These are phyloP conservation scores for Brevimyrus niger DNA, from an alignment of 2,113 vertebrate species.

Conservation along the genomic window DNA sequence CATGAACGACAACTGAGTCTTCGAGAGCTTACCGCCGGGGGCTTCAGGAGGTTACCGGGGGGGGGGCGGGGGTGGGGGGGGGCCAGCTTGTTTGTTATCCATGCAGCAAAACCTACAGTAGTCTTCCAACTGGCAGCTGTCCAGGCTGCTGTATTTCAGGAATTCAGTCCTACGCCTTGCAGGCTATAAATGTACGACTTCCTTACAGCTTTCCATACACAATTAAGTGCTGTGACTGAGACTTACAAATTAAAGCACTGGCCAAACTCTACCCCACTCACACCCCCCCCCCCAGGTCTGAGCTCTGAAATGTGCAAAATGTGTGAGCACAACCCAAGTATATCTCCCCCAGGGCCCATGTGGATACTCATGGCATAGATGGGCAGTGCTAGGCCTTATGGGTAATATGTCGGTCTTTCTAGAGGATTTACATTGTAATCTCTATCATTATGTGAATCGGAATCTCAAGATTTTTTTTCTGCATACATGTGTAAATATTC, in stretches of 20 bases:
- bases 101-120: not conserved
- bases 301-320: not conserved
- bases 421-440: not conserved
- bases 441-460: not conserved
- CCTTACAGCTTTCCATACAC: slow-evolving; percentile 24
- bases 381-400: not conserved
- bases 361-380: not conserved
- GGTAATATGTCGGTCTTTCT: not conserved
- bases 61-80: not conserved
- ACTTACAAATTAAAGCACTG: slow-evolving; percentile 21
- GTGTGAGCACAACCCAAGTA: not conserved
- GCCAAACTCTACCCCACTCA: not conserved
- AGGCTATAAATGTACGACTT: slow-evolving; percentile 31
- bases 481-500: not conserved
- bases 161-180: slow-evolving; percentile 2
- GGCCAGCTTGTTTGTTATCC: not conserved
- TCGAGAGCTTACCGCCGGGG: not conserved
- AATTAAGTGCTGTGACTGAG: slow-evolving; percentile 24
- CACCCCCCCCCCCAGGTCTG: not conserved
- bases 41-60: not conserved
- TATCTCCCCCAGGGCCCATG: not conserved
- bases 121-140: slow-evolving; percentile 25
- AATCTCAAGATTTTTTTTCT: not conserved
- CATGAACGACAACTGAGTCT: not conserved
- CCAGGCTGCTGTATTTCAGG: slow-evolving; percentile 18